A percentile compares a stretch with the other conserved stretches of the same genome.
These are phyloP conservation scores for Istiophorus platypterus DNA, from an alignment of 2,113 vertebrate species.

Conservation along the genomic window DNA sequence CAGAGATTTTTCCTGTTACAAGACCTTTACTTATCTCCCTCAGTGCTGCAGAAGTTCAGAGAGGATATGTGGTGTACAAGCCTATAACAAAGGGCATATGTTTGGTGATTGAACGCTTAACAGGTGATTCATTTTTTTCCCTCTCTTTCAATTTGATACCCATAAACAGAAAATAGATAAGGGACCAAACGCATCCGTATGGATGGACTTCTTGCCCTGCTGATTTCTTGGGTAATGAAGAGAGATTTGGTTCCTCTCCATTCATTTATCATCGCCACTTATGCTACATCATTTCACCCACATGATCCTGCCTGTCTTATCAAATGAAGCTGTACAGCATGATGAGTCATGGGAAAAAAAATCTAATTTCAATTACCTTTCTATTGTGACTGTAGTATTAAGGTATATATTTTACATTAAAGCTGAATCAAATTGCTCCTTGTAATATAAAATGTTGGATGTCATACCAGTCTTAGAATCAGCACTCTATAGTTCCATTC, in stretches of 20 bases:
- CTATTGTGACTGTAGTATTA: too few species aligned
- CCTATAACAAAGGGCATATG: slow-evolving; percentile 4
- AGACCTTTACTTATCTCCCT: background rate
- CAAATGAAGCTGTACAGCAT: background rate
- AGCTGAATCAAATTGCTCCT: too few species aligned
- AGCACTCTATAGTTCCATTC: too few species aligned
- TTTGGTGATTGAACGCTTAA: background rate
- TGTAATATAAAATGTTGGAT: too few species aligned
- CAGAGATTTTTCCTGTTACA: background rate
- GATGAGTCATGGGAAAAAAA: background rate
- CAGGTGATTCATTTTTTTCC: too few species aligned
- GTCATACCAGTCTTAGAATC: too few species aligned
- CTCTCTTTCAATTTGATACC: background rate
- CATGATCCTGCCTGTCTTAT: background rate
- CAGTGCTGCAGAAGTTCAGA: background rate
- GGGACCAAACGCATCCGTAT: background rate
- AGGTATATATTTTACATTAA: too few species aligned
- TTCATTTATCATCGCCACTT: background rate
- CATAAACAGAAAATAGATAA: background rate
- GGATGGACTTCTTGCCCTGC: background rate
- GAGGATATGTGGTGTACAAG: background rate
- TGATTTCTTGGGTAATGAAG: slow-evolving; percentile 1
- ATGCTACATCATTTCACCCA: background rate
- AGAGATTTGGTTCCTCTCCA: background rate
- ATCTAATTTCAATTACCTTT: too few species aligned